Evolutionary conservation across 2,888 invertebrate genomes (phyloP), one percentile per base, ranked within the genome.

Genomic region (Cheilosia pagana): DNA sequence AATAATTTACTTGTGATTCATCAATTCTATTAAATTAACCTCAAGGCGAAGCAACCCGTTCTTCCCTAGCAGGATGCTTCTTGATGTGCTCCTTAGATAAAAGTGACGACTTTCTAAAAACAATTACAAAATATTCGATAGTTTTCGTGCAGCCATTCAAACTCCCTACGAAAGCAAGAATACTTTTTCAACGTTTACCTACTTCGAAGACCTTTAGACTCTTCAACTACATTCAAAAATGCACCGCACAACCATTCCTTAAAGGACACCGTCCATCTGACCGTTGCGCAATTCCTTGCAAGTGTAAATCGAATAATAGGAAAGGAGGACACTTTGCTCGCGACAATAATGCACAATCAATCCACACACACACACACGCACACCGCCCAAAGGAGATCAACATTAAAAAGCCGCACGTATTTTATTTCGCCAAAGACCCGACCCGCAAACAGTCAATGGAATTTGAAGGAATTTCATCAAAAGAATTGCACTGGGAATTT

Each of bases 401-500:
- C 16, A 10, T 35, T 35, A 28, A n/a, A 48, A 50, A 57, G 50
- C 7, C 39, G 23, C 48, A 35, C 14, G 12, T 28, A 62, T 62
- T 74, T 74, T 62, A 79, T 76, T 81, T 75, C 85, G 81, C 81
- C 85, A 85, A 85, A 85, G 85, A 65, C 71, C 75, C 63, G 85
- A 65, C 71, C 75, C 63, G 67, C 67, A 75, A 71, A 75, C 68
- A 77, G 71, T 76, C 77, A 63, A 57, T 79, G 88, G 88, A 87
- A 88, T 88, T 87, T 87, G 87, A 87, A 86, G 87, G 87, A 88
- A 88, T 89, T 89, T 89, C 89, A 89, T 89, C 89, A 89, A 89
- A 89, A 89, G 89, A 89, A 89, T 88, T 88, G 87, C 88, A 87
- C 88, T 88, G 88, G 87, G 89, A 88, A 89, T 89, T 88, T 89